phyloP scores from a whole-genome alignment of 2,113 vertebrate genomes.

The Eupsittula cactorum region DNA sequence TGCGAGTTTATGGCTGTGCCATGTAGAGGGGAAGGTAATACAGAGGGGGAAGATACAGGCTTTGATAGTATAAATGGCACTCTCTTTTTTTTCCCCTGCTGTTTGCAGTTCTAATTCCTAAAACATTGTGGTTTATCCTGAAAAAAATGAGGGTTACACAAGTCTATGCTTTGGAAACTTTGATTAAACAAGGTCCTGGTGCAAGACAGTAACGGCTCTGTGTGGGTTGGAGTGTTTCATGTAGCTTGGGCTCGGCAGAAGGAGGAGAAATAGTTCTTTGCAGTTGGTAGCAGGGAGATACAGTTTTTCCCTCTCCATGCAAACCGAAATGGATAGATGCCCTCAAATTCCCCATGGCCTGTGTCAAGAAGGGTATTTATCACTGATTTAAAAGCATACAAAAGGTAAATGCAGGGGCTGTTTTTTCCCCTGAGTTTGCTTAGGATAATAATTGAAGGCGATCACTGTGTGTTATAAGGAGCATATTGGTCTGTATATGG shows the following conservation, averaged over 20 bases:
- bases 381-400: background rate
- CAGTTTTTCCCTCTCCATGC: background rate
- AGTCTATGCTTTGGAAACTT: background rate
- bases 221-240: background rate
- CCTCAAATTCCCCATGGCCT: background rate
- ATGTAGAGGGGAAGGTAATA: background rate
- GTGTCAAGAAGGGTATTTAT: background rate
- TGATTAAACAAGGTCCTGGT: background rate
- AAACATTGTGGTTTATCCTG: background rate
- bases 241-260: background rate
- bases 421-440: slow-evolving; percentile 4
- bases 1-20: background rate
- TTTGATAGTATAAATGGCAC: background rate
- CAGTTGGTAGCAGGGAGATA: background rate
- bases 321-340: background rate
- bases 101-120: background rate
- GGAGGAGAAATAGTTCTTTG: background rate
- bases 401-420: background rate
- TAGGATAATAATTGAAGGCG: slow-evolving; percentile 14
- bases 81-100: accelerated
- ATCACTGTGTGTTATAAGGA: background rate
- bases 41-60: background rate
- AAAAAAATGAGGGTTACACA: background rate
- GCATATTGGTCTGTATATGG: background rate
- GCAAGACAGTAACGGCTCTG: background rate